Evolutionary conservation across 2,888 invertebrate species (phyloP).

Genomic region (Andrena trimmerana): DNA sequence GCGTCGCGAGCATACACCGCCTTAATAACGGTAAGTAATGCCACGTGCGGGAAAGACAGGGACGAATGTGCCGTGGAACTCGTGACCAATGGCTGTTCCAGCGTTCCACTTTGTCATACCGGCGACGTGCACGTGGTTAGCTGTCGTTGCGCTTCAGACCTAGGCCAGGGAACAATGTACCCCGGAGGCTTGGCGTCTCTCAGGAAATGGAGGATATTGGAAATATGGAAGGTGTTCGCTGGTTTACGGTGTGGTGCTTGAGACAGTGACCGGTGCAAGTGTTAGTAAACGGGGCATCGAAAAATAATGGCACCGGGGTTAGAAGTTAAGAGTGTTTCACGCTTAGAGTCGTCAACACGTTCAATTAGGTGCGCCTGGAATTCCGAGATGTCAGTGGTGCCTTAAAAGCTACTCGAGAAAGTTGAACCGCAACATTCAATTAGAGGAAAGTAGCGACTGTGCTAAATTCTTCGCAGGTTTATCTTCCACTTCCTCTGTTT

Average conservation of each 20-base stretch:
- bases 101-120: conserved; percentile 61
- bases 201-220: no score
- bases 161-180: conserved; percentile 30
- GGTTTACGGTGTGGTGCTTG: no score
- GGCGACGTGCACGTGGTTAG: conserved; percentile 20
- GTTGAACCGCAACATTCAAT: no score
- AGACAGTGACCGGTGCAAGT: no score
- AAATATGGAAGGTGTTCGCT: no score
- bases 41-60: conserved; percentile 52
- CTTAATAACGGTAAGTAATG: conserved; percentile 66
- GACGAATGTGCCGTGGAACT: conserved; percentile 57
- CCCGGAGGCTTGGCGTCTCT: neutral
- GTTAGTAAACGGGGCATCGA: no score
- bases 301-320: no score
- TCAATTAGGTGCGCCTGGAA: no score
- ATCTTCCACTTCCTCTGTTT: neutral
- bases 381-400: no score
- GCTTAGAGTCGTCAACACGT: no score
- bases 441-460: conserved; percentile 5
- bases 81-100: conserved; percentile 55
- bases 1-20: conserved; percentile 46
- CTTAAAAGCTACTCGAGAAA: no score
- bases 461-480: neutral
- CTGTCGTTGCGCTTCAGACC: conserved; percentile 26
- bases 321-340: no score